Conservation (phyloP, 2,888 invertebrate genomes). For the Leptogaster cylindrica region DNA sequence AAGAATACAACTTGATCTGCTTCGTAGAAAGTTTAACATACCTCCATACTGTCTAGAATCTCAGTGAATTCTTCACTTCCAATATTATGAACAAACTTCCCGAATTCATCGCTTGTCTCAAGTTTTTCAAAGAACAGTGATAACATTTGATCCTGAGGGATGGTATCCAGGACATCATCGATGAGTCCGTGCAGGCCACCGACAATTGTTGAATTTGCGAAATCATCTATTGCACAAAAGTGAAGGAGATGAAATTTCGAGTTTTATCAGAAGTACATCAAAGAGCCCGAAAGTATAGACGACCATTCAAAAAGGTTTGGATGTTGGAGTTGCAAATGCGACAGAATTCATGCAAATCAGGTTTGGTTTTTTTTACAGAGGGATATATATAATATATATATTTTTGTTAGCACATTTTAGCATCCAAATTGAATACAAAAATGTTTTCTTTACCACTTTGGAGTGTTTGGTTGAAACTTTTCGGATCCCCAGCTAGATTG, state of each 20-base stretch:
- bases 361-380: too few relatives aligned
- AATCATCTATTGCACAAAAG: slow-evolving; percentile 6
- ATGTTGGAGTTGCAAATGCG: neutral
- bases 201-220: slow-evolving; percentile 46
- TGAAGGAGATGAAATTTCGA: neutral
- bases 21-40: slow-evolving; percentile 50
- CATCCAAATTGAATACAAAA: slow-evolving; percentile 40
- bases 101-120: slow-evolving; percentile 57
- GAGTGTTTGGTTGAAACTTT: slow-evolving; percentile 32
- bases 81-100: slow-evolving; percentile 57
- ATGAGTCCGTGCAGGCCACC: slow-evolving; percentile 58
- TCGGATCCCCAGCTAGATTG: slow-evolving; percentile 50
- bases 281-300: neutral
- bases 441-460: slow-evolving; percentile 37
- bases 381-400: too few relatives aligned
- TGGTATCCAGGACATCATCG: slow-evolving; percentile 56
- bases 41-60: slow-evolving; percentile 57
- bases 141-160: slow-evolving; percentile 61
- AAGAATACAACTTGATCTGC: slow-evolving; percentile 1
- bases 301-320: too few relatives aligned
- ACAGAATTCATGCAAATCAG: slow-evolving; percentile 32
- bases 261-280: slow-evolving; percentile 1
- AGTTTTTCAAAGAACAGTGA: slow-evolving; percentile 59
- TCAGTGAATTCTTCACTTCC: slow-evolving; percentile 56
- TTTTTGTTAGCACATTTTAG: slow-evolving; percentile 19